A percentile compares a stretch with the other conserved stretches of the same genome.
phyloP scores from a whole-genome alignment of 2,888 invertebrate genomes.

The Macropis europaea region DNA sequence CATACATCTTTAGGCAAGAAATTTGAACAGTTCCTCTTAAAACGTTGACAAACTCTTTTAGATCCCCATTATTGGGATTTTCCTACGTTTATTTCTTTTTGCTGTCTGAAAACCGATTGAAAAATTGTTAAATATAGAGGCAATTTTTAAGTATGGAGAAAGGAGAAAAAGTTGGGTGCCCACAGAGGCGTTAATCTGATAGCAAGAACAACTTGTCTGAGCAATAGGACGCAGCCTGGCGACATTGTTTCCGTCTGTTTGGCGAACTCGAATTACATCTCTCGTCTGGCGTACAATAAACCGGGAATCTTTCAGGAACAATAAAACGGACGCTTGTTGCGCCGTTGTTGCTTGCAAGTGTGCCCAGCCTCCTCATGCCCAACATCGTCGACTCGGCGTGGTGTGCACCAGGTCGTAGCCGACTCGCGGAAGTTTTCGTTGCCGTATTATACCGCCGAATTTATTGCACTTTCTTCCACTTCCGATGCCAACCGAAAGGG shows the following conservation, averaged over 20 bases:
- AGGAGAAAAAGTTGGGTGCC: too few relatives aligned
- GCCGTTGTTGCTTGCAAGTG: conserved; percentile 44
- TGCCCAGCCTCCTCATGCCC: conserved; percentile 22
- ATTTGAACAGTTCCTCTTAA: too few relatives aligned
- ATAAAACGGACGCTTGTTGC: conserved; percentile 64
- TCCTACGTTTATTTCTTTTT: too few relatives aligned
- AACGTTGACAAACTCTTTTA: too few relatives aligned
- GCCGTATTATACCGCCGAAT: conserved; percentile 65
- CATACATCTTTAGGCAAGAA: too few relatives aligned
- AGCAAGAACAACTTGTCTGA: too few relatives aligned
- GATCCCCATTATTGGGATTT: too few relatives aligned
- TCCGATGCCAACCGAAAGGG: conserved; percentile 71
- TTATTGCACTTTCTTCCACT: conserved; percentile 73
- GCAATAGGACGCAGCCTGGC: conserved; percentile 7
- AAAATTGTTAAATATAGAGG: too few relatives aligned
- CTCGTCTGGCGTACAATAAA: conserved; percentile 13
- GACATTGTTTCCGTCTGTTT: conserved; percentile 16
- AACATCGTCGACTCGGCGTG: conserved; percentile 21
- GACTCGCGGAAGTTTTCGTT: conserved; percentile 57
- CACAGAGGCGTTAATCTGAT: too few relatives aligned
- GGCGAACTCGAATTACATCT: conserved; percentile 7
- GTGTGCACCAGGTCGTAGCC: conserved; percentile 22
- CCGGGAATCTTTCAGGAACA: conserved; percentile 42
- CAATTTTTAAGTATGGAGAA: too few relatives aligned
- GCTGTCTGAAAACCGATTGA: too few relatives aligned